These are phyloP conservation scores for pig (Sus scrofa) DNA, from an alignment of 2,113 vertebrate genomes.

Conservation along the genomic window T2T-Sscrofa CM000819.6:81998501-81999000, in stretches of 20 bases:
- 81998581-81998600: no score
- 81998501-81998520: no score
- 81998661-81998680: conserved; percentile 50
- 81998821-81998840: conserved; percentile 1
- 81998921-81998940: not conserved
- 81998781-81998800: not conserved
- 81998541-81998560: no score
- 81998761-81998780: not conserved
- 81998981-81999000: not conserved
- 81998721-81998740: conserved; percentile 6
- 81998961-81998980: not conserved
- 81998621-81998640: no score
- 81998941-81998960: not conserved
- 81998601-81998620: no score
- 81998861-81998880: not conserved
- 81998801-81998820: not conserved
- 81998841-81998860: not conserved
- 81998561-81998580: no score
- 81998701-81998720: not conserved
- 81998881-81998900: not conserved
- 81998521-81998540: no score
- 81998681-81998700: not conserved
- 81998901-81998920: not conserved
- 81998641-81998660: not conserved
- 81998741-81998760: conserved; percentile 20